A percentile compares a stretch with the other conserved stretches of the same genome.
These are phyloP conservation scores for Netelia fuscicornis DNA, from an alignment of 2,888 invertebrate genomes.

Conservation along the genomic window DNA sequence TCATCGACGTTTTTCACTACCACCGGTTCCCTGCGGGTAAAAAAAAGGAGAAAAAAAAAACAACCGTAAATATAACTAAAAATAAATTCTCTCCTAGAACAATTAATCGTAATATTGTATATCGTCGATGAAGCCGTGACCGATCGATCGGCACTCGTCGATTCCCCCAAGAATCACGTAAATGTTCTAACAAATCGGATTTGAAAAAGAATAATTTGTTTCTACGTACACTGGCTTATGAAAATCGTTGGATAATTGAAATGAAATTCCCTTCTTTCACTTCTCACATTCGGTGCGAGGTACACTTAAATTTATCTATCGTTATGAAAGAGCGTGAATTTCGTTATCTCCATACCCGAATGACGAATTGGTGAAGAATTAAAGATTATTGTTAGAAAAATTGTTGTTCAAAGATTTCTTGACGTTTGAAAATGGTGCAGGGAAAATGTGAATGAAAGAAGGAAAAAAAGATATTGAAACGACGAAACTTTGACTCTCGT, in stretches of 20 bases:
- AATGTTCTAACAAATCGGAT: too few species aligned
- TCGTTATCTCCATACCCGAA: background rate
- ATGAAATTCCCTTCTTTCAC: background rate
- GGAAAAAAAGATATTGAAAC: background rate
- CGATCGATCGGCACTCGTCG: background rate
- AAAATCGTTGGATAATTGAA: conserved; percentile 1
- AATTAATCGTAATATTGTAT: background rate
- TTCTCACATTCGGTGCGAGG: background rate
- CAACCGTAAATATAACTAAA: background rate
- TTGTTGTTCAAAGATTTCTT: conserved; percentile 13
- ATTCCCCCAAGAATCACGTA: too few species aligned
- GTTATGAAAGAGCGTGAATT: conserved; percentile 20
- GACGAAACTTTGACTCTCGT: conserved; percentile 21
- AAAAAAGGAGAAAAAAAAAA: background rate
- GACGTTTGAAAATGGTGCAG: background rate
- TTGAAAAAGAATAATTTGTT: conserved; percentile 24
- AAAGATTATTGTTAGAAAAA: conserved; percentile 2
- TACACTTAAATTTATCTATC: conserved; percentile 5
- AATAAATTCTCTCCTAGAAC: conserved; percentile 16
- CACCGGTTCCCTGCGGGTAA: background rate
- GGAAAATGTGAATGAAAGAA: background rate
- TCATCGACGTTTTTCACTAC: conserved; percentile 10
- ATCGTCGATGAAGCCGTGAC: background rate
- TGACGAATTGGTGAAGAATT: background rate
- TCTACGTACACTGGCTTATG: conserved; percentile 11